These are phyloP conservation scores for Drosophila leonis DNA, from an alignment of 2,888 invertebrate genomes.

Conservation along the genomic window DNA sequence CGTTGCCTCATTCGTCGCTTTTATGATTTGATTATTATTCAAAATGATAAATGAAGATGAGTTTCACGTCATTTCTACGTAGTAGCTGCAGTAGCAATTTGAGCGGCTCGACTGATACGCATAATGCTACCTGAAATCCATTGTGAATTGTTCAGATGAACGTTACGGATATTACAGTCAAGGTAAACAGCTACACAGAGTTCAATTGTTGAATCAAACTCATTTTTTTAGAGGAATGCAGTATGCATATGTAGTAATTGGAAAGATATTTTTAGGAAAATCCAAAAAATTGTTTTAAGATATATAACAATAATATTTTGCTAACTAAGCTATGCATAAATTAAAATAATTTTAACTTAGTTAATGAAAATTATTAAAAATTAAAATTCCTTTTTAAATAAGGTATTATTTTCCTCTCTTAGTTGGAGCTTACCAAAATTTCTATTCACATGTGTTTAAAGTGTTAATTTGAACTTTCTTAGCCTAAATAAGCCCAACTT, in stretches of 20 bases:
- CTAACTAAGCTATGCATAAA: background rate
- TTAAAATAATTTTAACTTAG: too few relatives aligned
- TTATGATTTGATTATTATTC: conserved; percentile 81
- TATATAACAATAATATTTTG: too few relatives aligned
- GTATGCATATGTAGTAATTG: background rate
- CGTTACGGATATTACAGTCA: conserved; percentile 37
- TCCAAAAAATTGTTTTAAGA: background rate
- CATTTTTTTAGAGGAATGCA: background rate
- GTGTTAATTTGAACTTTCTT: background rate
- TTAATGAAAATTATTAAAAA: too few relatives aligned
- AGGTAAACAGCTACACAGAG: conserved; percentile 1
- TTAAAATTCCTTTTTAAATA: too few relatives aligned
- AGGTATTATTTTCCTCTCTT: too few relatives aligned
- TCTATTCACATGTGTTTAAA: too few relatives aligned
- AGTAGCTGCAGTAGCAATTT: conserved; percentile 72
- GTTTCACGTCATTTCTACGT: conserved; percentile 28
- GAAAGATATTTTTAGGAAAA: too few relatives aligned
- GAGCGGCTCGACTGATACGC: conserved; percentile 53
- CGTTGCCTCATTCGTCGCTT: conserved; percentile 55
- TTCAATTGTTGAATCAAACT: background rate
- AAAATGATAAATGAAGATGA: conserved; percentile 82
- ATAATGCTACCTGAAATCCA: conserved; percentile 60
- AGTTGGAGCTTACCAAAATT: too few relatives aligned
- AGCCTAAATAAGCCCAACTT: background rate
- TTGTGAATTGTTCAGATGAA: conserved; percentile 2